phyloP scores from a whole-genome alignment of 2,113 vertebrate species.

The Eretmochelys imbricata region DNA sequence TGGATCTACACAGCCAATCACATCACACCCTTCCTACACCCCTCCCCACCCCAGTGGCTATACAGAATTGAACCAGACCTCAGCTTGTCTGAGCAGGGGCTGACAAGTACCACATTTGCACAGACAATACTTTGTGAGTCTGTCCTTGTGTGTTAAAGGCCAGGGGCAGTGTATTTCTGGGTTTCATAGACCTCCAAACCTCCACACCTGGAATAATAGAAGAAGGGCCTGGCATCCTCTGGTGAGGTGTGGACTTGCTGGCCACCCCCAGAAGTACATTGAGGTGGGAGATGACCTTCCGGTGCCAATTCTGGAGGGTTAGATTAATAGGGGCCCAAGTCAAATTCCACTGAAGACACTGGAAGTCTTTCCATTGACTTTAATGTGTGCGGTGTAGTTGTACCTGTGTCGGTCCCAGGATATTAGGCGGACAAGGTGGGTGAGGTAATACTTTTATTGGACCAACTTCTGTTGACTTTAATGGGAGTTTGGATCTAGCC shows the following conservation, averaged over 20 bases:
- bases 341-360: neutral
- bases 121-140: neutral
- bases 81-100: neutral
- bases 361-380: neutral
- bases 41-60: neutral
- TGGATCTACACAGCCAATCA: neutral
- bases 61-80: neutral
- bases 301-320: rapidly evolving
- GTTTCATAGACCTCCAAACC: neutral
- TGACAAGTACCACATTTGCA: neutral
- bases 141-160: neutral
- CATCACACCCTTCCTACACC: neutral
- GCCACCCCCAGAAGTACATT: neutral
- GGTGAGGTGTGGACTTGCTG: neutral
- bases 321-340: neutral
- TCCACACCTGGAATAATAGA: neutral
- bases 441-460: neutral
- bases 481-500: neutral
- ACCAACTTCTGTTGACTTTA: neutral
- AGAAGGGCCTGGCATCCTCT: neutral
- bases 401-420: neutral
- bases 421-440: neutral
- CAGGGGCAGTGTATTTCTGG: neutral
- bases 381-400: neutral
- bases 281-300: neutral